Base-by-base conservation (phyloP, 2,113 vertebrate species). In the Seriola aureovittata region DNA sequence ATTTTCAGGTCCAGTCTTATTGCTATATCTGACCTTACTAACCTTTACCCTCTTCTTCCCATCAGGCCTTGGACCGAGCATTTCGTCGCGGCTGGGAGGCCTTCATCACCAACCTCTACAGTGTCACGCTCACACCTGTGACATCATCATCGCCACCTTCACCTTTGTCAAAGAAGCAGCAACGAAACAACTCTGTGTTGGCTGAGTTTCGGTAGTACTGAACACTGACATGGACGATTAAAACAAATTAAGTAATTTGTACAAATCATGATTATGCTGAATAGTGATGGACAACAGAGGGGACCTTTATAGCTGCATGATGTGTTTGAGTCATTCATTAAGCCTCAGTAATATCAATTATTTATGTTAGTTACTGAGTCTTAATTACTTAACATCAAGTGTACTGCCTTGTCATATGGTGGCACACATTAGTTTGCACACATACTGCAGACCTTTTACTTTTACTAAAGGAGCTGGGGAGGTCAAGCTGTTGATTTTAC, bases 71-170 rank as follows among this genome's bases (percentile, higher is more conserved):
- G 59, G 95, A 96, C 85, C 88, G 91, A 68, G 95, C 93, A 8
- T 79, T 96, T 4, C 93, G 95, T 9, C 90, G 95, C 4, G 95
- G 96, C 72, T 96, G 96, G 96, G 93, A 93, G 79, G 87, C 81
- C 66, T 95, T 96, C 17, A 58, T 96, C 74, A 34, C 92, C 84
- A 96, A 95, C 88, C 86, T 96, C 67, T 90, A 95, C 91, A 96
- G 94, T 8, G 92, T 96, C 83, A 95, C 94, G 0, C 90, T 96
- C 63, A 85, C 89, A 5, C 92, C 93, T 1, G 86, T 91, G 58
- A 71, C 78, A 0, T 59, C 88, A 1, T 69, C 92, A 13, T 60
- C 88, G 0, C 67, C 91, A 1, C 17, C 89, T 8, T 88, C 86
- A 4, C 85, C 88, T 5, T 80, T 65, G 0, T 38, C 58, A 0